Conservation (phyloP, 2,797 vertebrate genomes). For the Syndactyla subalaris region DNA sequence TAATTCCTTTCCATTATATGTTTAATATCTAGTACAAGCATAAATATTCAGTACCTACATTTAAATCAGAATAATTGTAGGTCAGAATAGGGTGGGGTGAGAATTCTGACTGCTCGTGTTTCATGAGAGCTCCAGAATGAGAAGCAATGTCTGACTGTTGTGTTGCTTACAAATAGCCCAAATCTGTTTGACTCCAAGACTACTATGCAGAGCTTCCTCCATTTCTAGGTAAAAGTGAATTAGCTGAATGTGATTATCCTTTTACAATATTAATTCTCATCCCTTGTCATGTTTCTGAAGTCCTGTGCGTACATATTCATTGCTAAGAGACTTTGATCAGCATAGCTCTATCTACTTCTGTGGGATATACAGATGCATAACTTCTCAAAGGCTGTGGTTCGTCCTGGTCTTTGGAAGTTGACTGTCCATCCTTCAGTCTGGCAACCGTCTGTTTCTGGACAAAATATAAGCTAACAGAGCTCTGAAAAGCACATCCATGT, state of each 20-base stretch:
- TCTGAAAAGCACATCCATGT: not conserved
- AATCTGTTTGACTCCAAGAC: not conserved
- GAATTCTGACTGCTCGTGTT: not conserved
- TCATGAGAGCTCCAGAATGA: not conserved
- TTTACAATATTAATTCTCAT: not conserved
- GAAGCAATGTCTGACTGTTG: not conserved
- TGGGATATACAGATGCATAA: not conserved
- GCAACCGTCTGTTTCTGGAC: not conserved
- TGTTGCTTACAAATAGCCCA: not conserved
- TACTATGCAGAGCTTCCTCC: not conserved
- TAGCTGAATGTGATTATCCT: not conserved
- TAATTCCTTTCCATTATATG: not conserved
- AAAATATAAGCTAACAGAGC: not conserved
- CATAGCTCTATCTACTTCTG: not conserved
- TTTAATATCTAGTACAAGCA: not conserved
- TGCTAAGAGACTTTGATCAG: not conserved
- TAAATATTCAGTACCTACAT: not conserved
- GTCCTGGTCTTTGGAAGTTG: not conserved
- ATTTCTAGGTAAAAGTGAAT: not conserved
- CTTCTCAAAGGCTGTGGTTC: not conserved
- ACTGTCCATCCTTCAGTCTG: not conserved
- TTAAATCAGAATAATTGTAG: not conserved
- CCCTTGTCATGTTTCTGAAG: not conserved
- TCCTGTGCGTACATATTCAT: not conserved
- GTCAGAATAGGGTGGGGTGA: not conserved